Evolutionary conservation across 2,113 vertebrate genomes (phyloP).

Genomic region (Nothoprocta perdicaria): DNA sequence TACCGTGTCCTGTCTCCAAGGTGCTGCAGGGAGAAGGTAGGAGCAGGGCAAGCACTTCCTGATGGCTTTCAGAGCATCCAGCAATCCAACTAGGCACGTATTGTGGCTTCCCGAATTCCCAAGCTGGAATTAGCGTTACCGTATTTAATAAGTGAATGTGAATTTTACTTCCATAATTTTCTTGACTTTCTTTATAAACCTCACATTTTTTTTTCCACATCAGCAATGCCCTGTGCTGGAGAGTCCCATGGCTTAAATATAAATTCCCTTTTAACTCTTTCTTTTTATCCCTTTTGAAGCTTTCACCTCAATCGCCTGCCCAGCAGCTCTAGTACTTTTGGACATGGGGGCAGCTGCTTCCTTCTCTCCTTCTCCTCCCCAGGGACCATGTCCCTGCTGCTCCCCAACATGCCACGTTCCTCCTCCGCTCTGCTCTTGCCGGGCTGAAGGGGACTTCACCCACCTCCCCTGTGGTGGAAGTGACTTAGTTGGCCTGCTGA

Average conservation of each 20-base stretch:
- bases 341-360: background rate
- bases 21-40: background rate
- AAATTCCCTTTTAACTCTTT: background rate
- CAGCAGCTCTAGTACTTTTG: background rate
- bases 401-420: background rate
- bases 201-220: background rate
- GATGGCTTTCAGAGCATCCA: background rate
- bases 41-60: rapidly evolving
- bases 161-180: background rate
- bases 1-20: background rate
- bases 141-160: background rate
- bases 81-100: background rate
- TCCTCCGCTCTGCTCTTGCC: background rate
- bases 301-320: background rate
- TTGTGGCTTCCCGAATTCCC: background rate
- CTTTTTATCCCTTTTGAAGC: background rate
- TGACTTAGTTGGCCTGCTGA: background rate
- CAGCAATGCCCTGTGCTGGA: background rate
- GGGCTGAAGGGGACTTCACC: background rate
- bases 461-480: background rate
- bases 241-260: background rate
- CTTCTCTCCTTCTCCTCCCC: background rate
- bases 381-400: background rate
- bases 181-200: background rate
- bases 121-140: background rate